Evolutionary conservation across 2,113 vertebrate genomes (phyloP), one percentile per base, ranked within the genome.

Genomic region (Mellivora capensis): DNA sequence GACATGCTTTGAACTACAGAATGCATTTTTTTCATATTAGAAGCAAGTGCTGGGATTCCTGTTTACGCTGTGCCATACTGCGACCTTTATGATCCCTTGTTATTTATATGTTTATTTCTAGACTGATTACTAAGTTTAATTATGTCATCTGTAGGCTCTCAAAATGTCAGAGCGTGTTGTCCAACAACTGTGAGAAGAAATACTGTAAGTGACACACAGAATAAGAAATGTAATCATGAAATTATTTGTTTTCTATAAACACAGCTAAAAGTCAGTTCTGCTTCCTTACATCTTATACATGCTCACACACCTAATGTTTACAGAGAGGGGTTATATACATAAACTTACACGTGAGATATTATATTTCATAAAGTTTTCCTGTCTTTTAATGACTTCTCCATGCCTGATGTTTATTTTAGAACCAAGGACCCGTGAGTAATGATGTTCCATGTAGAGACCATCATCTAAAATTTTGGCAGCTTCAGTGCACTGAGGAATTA

Each of bases 51-150:
- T 77, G 67, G 12, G 54, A 54, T 88, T 98, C 91, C 89, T 92
- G 98, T 96, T 97, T 97, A 98, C 95, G 37, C 69, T 69, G 2
- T 93, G 79, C 42, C 72, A 97, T 96, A 95, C 81, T 90, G 96
- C 95, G 96, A 93, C 42, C 92, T 98, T 93, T 95, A 94, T 82
- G 93, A 97, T 95, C 82, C 69, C 80, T 93, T 93, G 9, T 44
- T 97, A 96, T 98, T 97, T 98, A 98, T 96, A 96, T 98, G 97
- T 98, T 98, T 98, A 98, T 98, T 97, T 98, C 82, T 94, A 91
- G 31, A 82, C 91, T 98, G 97, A 98, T 98, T 98, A 97, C 91
- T 90, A 91, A 97, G 89, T 96, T 98, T 98, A 98, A 98, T 98
- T 98, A 95, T 90, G 97, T 98, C 94, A 98, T 93, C 96, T 97